Evolutionary conservation across 1,140 invertebrate species (phyloP), one percentile per base, ranked within the genome.

Genomic region (Lordiphosa mommai): DNA sequence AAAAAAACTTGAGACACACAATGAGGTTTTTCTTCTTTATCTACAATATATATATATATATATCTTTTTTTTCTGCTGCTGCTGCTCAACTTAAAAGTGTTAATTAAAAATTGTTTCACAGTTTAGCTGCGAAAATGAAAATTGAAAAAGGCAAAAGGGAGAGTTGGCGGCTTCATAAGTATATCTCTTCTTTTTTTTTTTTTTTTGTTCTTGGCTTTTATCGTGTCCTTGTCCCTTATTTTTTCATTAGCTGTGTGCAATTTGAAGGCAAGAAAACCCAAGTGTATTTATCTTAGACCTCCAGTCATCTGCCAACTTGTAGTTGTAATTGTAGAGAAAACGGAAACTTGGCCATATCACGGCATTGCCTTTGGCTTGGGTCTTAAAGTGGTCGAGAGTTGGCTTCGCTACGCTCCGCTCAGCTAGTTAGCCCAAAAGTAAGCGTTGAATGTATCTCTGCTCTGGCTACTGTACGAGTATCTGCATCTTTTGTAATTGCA

Each of bases 81-180:
- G 72, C 52, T 55, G 50, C 50, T 57, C 61, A 86, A 82, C 82
- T 86, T 76, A 79, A 86, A 86, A 86, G 82, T 86, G 82, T 86
- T 86, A 86, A 86, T 86, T 86, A 86, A 86, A 86, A 86, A 86
- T 86, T 86, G 82, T 86, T 86, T 86, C 82, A 86, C 82, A 86
- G 82, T 86, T 86, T 86, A 86, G 82, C 82, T 86, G 82, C 72
- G 82, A 86, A 86, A 86, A 86, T 82, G 82, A 86, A 84, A 86
- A 86, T 82, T 86, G 82, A 77, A 86, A 86, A 82, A 72, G 76
- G 76, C 63, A 46, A 60, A 61, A 67, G 55, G 46, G 64, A 56
- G 70, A 76, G 44, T 37, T 52, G 52, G 51, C 74, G 49, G 59
- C 82, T 64, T 80, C 74, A 55, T 67, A 61, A 65, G 33, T 37